Evolutionary conservation across 2,113 vertebrate species (phyloP).

Genomic region (Columbina picui): DNA sequence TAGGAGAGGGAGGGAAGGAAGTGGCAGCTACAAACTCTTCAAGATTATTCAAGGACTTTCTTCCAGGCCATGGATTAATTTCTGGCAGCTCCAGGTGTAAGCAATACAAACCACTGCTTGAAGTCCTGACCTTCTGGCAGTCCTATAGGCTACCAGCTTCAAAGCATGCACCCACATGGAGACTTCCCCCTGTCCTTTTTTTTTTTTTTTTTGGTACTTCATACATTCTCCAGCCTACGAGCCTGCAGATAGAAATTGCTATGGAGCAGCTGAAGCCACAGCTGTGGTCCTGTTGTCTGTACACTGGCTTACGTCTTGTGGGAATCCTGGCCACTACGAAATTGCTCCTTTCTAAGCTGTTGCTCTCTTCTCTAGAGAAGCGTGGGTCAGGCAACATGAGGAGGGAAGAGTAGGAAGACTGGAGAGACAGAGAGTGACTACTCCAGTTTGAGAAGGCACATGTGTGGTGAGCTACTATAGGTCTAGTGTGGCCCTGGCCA

Average conservation of each 20-base stretch:
- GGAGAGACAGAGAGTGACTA: not conserved
- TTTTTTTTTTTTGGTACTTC: not conserved
- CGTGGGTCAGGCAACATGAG: not conserved
- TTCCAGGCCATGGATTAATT: not conserved
- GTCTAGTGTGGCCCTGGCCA: not conserved
- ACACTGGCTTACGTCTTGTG: not conserved
- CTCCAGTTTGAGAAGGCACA: not conserved
- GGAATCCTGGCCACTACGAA: not conserved
- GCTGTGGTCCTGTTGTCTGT: not conserved
- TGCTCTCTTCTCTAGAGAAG: not conserved
- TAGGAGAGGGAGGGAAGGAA: not conserved
- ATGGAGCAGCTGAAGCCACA: not conserved
- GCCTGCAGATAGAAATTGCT: not conserved
- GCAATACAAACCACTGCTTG: not conserved
- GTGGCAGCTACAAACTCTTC: not conserved
- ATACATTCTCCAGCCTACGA: not conserved
- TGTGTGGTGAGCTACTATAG: not conserved
- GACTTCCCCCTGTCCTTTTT: rapidly evolving
- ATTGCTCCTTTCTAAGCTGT: not conserved
- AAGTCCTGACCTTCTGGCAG: not conserved
- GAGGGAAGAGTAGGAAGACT: not conserved
- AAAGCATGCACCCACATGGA: not conserved
- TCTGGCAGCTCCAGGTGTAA: not conserved
- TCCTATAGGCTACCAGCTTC: not conserved
- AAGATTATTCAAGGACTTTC: not conserved